Evolutionary conservation across 1,140 invertebrate species (phyloP).

Genomic region (Ruditapes philippinarum): DNA sequence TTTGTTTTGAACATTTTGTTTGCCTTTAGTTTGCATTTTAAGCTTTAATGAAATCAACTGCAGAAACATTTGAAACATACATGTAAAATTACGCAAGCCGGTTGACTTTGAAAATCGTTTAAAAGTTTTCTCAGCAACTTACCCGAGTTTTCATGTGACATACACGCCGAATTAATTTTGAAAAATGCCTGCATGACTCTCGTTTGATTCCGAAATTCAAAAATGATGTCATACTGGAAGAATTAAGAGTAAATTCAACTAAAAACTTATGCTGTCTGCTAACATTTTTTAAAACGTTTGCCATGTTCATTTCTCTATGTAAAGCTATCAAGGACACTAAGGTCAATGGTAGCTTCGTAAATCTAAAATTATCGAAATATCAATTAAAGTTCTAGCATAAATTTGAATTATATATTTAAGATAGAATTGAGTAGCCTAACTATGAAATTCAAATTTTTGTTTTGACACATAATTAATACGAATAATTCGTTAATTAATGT

Average conservation of each 20-base stretch:
- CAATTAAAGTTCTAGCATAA: too few species aligned
- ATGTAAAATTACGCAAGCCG: conserved; percentile 13
- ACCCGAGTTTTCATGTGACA: neutral
- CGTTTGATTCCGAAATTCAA: neutral
- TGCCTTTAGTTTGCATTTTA: too few species aligned
- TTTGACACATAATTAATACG: too few species aligned
- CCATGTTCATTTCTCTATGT: conserved; percentile 32
- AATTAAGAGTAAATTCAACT: neutral
- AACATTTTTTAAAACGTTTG: neutral
- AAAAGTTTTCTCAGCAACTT: neutral
- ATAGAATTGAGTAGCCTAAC: too few species aligned
- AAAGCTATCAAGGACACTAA: conserved; percentile 34
- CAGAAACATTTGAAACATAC: too few species aligned
- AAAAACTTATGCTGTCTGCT: conserved; percentile 22
- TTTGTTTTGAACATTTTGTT: too few species aligned
- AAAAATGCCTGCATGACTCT: neutral
- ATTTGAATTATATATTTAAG: too few species aligned
- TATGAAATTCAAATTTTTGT: too few species aligned
- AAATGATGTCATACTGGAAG: neutral
- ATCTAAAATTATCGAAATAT: too few species aligned
- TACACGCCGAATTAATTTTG: neutral
- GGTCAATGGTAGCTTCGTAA: too few species aligned
- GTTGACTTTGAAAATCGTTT: conserved; percentile 23
- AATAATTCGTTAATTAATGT: too few species aligned
- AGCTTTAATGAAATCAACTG: too few species aligned